phyloP scores from a whole-genome alignment of 2,113 vertebrate genomes.

The Phycodurus eques region DNA sequence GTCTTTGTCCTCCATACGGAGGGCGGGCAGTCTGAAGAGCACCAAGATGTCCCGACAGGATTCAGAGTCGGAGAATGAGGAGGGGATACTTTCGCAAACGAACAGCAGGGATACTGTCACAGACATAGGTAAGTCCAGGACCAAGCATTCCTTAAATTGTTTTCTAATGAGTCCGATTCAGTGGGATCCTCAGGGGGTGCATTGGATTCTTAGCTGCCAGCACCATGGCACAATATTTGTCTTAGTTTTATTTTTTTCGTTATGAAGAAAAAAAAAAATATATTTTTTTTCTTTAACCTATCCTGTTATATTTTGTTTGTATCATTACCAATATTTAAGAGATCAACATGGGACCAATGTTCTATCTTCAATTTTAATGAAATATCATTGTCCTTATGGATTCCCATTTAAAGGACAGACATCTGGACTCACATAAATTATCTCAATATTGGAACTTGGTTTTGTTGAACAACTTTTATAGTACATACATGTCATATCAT shows the following conservation, averaged over 20 bases:
- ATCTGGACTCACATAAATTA: no score
- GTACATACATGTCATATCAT: neutral
- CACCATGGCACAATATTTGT: no score
- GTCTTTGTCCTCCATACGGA: conserved; percentile 93
- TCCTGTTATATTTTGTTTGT: no score
- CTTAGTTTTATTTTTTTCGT: neutral
- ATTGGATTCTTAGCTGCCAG: neutral
- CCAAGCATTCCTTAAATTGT: neutral
- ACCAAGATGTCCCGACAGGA: conserved; percentile 97
- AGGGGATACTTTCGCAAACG: conserved; percentile 92
- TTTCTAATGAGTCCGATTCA: neutral
- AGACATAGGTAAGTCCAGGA: conserved; percentile 83
- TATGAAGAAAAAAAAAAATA: no score
- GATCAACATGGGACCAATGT: neutral
- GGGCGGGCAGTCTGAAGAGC: conserved; percentile 98
- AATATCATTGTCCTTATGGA: neutral
- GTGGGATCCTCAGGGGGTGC: neutral
- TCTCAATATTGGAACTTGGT: no score
- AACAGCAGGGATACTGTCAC: conserved; percentile 99
- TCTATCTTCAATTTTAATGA: neutral
- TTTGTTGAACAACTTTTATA: no score
- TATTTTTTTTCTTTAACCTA: neutral
- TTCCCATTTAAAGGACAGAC: neutral
- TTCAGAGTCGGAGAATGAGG: conserved; percentile 98
- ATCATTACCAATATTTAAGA: neutral